A percentile compares a stretch with the other conserved stretches of the same genome.
Evolutionary conservation across 2,797 vertebrate genomes (phyloP).

Genomic region (Gallinago nigripennis): DNA sequence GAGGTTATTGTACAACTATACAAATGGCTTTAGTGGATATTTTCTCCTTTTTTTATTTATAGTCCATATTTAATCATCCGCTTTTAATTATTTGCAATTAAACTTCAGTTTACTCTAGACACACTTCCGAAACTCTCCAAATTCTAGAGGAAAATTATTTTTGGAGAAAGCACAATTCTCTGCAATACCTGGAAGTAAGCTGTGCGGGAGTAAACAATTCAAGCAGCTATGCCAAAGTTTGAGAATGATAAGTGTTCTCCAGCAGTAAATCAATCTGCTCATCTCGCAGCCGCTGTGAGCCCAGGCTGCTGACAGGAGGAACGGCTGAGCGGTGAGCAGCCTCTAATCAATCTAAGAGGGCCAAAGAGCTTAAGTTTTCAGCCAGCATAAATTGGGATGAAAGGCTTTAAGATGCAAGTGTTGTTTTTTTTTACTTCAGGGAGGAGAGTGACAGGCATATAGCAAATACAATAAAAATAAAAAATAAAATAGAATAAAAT

Average conservation of each 20-base stretch:
- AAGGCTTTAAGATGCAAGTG: not conserved
- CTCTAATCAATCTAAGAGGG: not conserved
- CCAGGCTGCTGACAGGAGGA: constrained; percentile 1
- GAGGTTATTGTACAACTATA: not conserved
- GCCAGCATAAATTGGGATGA: not conserved
- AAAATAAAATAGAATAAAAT: no score
- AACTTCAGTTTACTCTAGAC: not conserved
- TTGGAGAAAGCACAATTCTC: not conserved
- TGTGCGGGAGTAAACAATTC: not conserved
- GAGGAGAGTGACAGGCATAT: not conserved
- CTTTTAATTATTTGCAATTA: constrained; percentile 1
- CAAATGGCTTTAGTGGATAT: not conserved
- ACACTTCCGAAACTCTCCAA: not conserved
- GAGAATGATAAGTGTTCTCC: not conserved
- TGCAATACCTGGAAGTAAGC: not conserved
- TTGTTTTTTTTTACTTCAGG: not conserved
- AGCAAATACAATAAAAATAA: not conserved
- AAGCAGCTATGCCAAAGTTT: not conserved
- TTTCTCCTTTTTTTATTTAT: not conserved
- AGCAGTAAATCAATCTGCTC: constrained; percentile 9
- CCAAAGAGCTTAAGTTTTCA: not conserved
- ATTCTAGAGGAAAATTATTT: not conserved
- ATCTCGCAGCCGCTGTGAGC: not conserved
- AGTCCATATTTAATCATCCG: not conserved
- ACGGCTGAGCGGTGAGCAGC: not conserved